These are phyloP conservation scores for Rousettus leschenaultii DNA, from an alignment of 2,113 vertebrate species.

Conservation along the genomic window DNA sequence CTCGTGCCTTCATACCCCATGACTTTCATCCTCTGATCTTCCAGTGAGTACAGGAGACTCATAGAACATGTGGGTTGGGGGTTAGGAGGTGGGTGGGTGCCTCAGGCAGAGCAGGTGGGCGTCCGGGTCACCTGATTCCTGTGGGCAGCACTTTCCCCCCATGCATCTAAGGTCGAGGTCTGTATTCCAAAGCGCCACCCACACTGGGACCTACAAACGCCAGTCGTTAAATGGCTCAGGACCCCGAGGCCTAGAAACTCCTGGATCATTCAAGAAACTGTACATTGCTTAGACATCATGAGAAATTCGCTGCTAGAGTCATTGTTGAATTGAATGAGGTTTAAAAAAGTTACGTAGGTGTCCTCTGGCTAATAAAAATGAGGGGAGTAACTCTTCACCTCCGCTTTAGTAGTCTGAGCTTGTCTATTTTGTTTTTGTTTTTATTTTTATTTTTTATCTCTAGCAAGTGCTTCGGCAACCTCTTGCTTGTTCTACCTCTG, in stretches of 20 bases:
- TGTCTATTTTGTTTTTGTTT: too few relatives aligned
- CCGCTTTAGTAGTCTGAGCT: background rate
- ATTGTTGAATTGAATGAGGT: background rate
- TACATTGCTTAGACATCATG: background rate
- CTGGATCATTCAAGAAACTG: background rate
- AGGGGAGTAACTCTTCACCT: accelerated
- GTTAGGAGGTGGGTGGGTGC: background rate
- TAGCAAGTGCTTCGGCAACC: background rate
- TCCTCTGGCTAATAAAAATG: background rate
- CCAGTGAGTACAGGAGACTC: background rate
- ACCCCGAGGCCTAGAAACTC: background rate
- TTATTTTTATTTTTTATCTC: background rate
- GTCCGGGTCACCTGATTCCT: accelerated
- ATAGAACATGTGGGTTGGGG: background rate
- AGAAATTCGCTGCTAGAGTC: background rate
- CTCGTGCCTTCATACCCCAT: accelerated
- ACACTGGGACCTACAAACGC: background rate
- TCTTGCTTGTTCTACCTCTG: background rate
- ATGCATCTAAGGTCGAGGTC: accelerated
- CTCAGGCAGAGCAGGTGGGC: accelerated
- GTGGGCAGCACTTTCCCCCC: accelerated
- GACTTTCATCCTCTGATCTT: background rate
- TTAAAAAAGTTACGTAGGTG: background rate
- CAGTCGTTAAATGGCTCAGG: background rate
- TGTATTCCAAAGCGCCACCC: background rate